Evolutionary conservation across 37 sponge, comb jelly and placozoan genomes (phyloP), one percentile per base, ranked within the genome.

Genomic region (Mnemiopsis leidyi): DNA sequence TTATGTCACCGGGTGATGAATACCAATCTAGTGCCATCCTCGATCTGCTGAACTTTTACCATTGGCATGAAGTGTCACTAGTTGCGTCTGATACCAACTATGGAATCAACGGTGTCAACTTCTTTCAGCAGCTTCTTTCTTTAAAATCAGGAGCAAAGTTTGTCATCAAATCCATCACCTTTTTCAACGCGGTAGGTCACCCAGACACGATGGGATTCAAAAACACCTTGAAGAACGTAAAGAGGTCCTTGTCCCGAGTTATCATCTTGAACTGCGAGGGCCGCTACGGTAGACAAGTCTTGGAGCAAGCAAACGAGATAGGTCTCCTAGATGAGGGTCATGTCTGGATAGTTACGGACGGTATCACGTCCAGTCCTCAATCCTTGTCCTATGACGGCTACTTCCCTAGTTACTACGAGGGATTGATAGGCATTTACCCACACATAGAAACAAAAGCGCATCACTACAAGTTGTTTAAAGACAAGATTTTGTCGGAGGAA

Each of bases 321-420:
- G 82, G 82, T 33, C 3, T 79, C 23, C 7, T 79, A 7, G 33
- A 13, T 13, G 13, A 31, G 29, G 82, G 82, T 79, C 29, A 33
- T 31, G 82, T 79, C 2, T 79, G 82, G 82, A 79, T 79, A 33
- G 82, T 79, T 18, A 79, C 82, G 20, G 82, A 79, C 21, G 82
- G 82, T 32, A 79, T 33, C 23, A 79, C 82, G 16, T 29, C 37
- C 29, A 32, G 29, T 37, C 21, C 82, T 29, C 23, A 18, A 32
- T 2, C 82, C 3, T 37, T 79, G 36, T 32, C 37, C 13, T 79
- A 18, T 7, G 82, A 36, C 5, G 36, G 36, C 33, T 36, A 79
- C 29, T 79, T 23, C 32, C 82, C 82, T 7, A 79, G 36, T 32
- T 79, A 79, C 21, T 35, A 36, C 21, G 38, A 31, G 23, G 82